A percentile compares a stretch with the other conserved stretches of the same genome.
phyloP scores from a whole-genome alignment of 2,797 vertebrate species.

The Mormyrus proboscirostris region DNA sequence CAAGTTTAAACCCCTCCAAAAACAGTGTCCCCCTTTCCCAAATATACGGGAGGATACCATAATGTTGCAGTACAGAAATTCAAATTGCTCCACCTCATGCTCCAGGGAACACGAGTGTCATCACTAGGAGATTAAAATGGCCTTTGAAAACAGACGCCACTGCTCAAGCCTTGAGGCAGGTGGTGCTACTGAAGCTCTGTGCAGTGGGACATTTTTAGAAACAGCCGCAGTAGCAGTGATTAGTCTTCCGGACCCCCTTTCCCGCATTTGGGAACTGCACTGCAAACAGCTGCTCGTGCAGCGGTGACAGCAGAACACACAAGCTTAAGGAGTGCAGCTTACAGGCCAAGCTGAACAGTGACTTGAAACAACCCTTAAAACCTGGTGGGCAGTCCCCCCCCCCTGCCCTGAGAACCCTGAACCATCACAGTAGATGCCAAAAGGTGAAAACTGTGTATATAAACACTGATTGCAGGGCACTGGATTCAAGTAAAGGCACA shows the following conservation, averaged over 20 bases:
- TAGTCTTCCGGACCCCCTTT: conserved; percentile 35
- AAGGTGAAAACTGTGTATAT: not conserved
- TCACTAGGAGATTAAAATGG: conserved; percentile 36
- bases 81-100: conserved; percentile 45
- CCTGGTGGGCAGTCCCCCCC: not conserved
- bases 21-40: not conserved
- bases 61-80: conserved; percentile 37
- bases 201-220: conserved; percentile 13
- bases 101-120: not conserved
- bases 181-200: conserved; percentile 26
- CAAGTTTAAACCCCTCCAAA: not conserved
- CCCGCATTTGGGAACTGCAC: conserved; percentile 17
- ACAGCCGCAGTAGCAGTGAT: conserved; percentile 21
- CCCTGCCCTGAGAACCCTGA: not conserved
- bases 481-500: not conserved
- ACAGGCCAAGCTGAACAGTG: not conserved
- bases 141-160: conserved; percentile 48
- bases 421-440: not conserved
- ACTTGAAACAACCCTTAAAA: not conserved
- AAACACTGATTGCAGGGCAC: not conserved
- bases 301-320: conserved; percentile 20
- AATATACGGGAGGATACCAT: not conserved
- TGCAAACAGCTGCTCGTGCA: conserved; percentile 25
- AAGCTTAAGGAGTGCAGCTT: not conserved
- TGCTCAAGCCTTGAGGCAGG: conserved; percentile 30